phyloP scores from a whole-genome alignment of 2,113 vertebrate species.

The Hemibagrus wyckioides region DNA sequence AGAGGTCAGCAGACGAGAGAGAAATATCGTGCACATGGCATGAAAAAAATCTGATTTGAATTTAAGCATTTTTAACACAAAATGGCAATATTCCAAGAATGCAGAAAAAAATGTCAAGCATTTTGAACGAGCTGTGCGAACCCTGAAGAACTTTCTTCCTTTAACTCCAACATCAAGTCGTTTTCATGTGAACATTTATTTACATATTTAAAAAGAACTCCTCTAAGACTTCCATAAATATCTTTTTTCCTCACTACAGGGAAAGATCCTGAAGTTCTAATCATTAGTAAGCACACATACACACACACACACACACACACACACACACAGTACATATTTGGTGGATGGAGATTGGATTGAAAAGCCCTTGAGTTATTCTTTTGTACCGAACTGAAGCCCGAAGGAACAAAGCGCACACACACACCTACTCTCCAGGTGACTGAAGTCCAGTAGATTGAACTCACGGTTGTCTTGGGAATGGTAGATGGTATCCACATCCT shows the following conservation, averaged over 20 bases:
- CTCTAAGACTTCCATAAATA: too few relatives aligned
- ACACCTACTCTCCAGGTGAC: constrained; percentile 88
- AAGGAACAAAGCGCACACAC: constrained; percentile 11
- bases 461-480: constrained; percentile 91
- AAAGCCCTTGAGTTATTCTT: neutral
- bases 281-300: neutral
- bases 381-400: neutral
- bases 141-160: too few relatives aligned
- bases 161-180: too few relatives aligned
- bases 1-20: too few relatives aligned
- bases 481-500: constrained; percentile 94
- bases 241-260: neutral
- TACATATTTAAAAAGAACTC: too few relatives aligned
- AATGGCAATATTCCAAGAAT: too few relatives aligned
- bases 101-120: too few relatives aligned
- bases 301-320: neutral
- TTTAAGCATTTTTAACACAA: too few relatives aligned
- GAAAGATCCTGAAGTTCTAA: neutral
- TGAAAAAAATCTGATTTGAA: too few relatives aligned
- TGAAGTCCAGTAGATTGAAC: constrained; percentile 89
- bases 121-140: too few relatives aligned
- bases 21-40: too few relatives aligned
- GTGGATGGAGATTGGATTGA: neutral
- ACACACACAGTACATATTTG: neutral
- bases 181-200: too few relatives aligned